These are phyloP conservation scores for Drosophila neonasuta DNA, from an alignment of 2,888 invertebrate genomes.

Conservation along the genomic window DNA sequence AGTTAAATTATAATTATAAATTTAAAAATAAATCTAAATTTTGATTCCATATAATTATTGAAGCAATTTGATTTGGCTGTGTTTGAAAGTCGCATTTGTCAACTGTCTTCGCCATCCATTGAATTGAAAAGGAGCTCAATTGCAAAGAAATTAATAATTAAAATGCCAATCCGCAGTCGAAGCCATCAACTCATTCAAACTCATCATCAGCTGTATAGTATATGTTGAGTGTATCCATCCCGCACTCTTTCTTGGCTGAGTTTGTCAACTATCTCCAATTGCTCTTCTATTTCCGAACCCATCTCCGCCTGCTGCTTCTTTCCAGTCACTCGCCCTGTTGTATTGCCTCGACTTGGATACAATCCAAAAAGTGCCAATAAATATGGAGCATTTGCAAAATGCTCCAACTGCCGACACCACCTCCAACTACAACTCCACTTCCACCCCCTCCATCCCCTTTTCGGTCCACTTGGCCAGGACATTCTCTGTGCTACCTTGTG, in stretches of 20 bases:
- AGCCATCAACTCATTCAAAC: conserved; percentile 51
- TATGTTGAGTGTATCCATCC: conserved; percentile 1
- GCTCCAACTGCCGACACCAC: conserved; percentile 12
- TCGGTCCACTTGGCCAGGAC: neutral
- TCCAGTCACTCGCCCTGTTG: conserved; percentile 11
- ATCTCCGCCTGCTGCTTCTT: conserved; percentile 7
- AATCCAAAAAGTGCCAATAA: conserved; percentile 75
- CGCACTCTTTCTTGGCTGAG: conserved; percentile 22
- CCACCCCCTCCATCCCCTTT: neutral
- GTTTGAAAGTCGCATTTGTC: conserved; percentile 41
- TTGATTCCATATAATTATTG: too few species aligned
- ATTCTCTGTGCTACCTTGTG: conserved; percentile 68
- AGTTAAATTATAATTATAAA: too few species aligned
- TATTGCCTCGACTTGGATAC: conserved; percentile 29
- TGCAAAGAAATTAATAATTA: conserved; percentile 65
- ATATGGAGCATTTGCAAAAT: conserved; percentile 73
- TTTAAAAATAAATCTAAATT: too few species aligned
- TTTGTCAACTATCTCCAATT: conserved; percentile 59
- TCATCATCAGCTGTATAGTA: conserved; percentile 37
- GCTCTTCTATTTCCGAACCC: conserved; percentile 28
- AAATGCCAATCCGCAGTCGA: conserved; percentile 70
- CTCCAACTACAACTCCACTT: neutral
- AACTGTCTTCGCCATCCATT: conserved; percentile 34
- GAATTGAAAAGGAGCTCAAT: conserved; percentile 11
- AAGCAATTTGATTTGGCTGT: too few species aligned